Evolutionary conservation across 2,113 vertebrate genomes (phyloP).

Genomic region (Illadopsis cleaveri): DNA sequence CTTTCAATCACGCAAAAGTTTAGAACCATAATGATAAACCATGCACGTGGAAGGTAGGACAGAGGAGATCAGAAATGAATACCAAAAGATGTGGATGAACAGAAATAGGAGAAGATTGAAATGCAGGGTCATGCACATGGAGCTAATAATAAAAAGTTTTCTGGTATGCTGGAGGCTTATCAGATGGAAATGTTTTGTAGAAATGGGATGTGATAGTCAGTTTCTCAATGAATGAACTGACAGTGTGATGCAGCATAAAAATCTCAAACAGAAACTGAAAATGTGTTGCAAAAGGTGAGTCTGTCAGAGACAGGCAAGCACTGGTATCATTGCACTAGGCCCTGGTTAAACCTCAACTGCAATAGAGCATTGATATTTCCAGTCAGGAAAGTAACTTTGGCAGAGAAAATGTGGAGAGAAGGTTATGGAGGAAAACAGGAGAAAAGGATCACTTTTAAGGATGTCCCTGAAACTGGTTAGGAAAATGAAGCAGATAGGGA

Average conservation of each 20-base stretch:
- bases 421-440: neutral
- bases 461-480: neutral
- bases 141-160: constrained; percentile 1
- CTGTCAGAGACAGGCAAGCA: neutral
- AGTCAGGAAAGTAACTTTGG: neutral
- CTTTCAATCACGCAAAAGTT: neutral
- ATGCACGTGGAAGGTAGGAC: neutral
- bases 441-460: neutral
- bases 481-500: neutral
- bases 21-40: neutral
- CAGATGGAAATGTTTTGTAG: neutral
- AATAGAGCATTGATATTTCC: neutral
- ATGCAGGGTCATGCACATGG: neutral
- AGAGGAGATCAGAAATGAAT: neutral
- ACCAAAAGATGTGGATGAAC: neutral
- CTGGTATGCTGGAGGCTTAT: neutral
- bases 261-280: neutral
- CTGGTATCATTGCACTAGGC: neutral
- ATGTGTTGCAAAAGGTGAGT: neutral
- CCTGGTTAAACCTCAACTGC: neutral
- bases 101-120: neutral
- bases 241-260: neutral
- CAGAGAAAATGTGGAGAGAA: neutral
- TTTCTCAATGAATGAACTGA: neutral
- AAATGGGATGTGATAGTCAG: neutral